Evolutionary conservation across 2,888 invertebrate species (phyloP), one percentile per base, ranked within the genome.

Genomic region (Drosophila monieri): DNA sequence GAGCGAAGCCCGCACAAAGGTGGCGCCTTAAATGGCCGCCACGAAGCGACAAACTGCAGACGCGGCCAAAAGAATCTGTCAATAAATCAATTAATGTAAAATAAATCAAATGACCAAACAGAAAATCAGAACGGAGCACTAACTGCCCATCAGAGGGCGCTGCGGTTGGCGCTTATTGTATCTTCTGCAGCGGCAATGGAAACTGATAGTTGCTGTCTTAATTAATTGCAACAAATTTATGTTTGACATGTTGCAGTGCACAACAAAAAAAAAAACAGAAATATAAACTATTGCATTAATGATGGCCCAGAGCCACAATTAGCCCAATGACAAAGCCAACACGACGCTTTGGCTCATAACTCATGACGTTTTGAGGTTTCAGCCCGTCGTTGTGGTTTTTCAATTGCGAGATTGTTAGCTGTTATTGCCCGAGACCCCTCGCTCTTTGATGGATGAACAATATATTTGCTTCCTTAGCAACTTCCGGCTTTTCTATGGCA

Each of bases 151-250:
- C 61, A 59, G 70, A 76, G 76, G 73, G 74, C 70, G 55, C 48
- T 61, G 54, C 23, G 67, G 61, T 84, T 32, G 67, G 59, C 80
- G 75, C 78, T 80, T 71, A 77, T 80, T 78, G 75, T 78, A 78
- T 78, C 77, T 76, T 41, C 48, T 37, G 54, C 43, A 51, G 41
- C 51, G 18, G 51, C 51, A 46, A 14, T 21, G 48, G 30, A 15
- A 66, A 53, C 53, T 39, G 59, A 67, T 68, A 67, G 74, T 69
- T 74, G 76, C 51, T 76, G 76, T 75, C 75, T 77, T 79, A 80
- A 85, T 84, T 84, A 78, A 84, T 83, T 80, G 78, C 78, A 74
- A 80, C 84, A 80, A 85, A 84, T 84, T 83, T 78, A 85, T 85
- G 77, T 70, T 32, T 70, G 62, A 74, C 70, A 68, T 65, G 70